A percentile compares a stretch with the other conserved stretches of the same genome.
Evolutionary conservation across 2,888 invertebrate genomes (phyloP).

Genomic region (Meliscaeva auricollis): DNA sequence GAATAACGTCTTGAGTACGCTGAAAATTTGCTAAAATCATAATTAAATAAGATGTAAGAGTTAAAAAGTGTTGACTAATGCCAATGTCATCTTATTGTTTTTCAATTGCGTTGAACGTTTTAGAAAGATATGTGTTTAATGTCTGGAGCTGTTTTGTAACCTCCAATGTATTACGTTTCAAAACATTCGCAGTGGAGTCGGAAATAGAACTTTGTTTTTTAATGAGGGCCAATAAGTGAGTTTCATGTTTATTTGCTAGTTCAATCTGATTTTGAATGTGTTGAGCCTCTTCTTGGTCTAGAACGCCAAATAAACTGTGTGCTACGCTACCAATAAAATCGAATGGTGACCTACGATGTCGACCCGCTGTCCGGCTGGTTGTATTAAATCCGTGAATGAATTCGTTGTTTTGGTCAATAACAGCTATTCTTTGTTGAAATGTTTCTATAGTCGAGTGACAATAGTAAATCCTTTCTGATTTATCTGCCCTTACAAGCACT

Average conservation of each 20-base stretch:
- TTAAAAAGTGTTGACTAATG: background rate
- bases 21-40: conserved; percentile 23
- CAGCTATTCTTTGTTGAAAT: background rate
- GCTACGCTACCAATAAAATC: conserved; percentile 32
- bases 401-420: conserved; percentile 15
- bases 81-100: background rate
- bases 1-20: conserved; percentile 1
- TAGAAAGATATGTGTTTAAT: conserved; percentile 4
- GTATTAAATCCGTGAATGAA: background rate
- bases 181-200: conserved; percentile 26
- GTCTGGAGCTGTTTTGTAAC: conserved; percentile 24
- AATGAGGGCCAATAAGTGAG: conserved; percentile 1
- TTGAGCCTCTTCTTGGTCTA: conserved; percentile 26
- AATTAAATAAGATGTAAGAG: conserved; percentile 17
- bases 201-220: conserved; percentile 42
- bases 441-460: background rate
- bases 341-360: conserved; percentile 38
- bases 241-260: conserved; percentile 15
- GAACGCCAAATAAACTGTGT: conserved; percentile 26
- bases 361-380: background rate
- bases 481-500: background rate
- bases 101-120: conserved; percentile 2
- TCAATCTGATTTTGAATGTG: conserved; percentile 22
- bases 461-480: background rate
- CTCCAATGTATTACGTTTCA: conserved; percentile 21